Evolutionary conservation across 2,888 invertebrate genomes (phyloP), one percentile per base, ranked within the genome.

Genomic region (Cheilosia grossa): DNA sequence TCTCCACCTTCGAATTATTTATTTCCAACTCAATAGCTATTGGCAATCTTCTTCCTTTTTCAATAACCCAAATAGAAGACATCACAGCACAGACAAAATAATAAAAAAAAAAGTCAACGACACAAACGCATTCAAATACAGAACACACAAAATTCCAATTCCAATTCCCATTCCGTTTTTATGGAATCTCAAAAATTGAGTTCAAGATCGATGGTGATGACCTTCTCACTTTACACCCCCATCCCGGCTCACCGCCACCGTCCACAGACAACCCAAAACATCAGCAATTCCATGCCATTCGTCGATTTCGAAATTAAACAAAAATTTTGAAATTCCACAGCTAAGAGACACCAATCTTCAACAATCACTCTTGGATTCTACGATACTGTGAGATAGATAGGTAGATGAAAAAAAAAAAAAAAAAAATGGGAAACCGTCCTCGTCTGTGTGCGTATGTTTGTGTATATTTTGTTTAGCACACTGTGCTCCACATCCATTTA

Each of bases 141-240:
- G n/a, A 37, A 59, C 63, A 78, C 27, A 61, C 37, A 40, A 47
- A 61, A 66, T 73, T 54, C 44, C 66, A 82, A 66, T 64, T 63
- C 47, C 70, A 64, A 59, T 70, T 51, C 58, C 72, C 10, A 63
- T 64, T 56, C 49, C 64, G 64, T 54, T 74, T 67, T 56, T 80
- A 80, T 63, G 66, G 75, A 81, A 85, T 77, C 81, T 58, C 85
- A 81, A 81, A 72, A 85, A 81, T 80, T 85, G 73, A 85, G 85
- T 85, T 85, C 85, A 85, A 85, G 85, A 85, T 81, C 85, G 74
- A 77, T 77, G 81, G 44, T 66, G 75, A 74, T 85, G 85, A 81
- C 85, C 85, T 85, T 81, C 78, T 58, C 59, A 49, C 51, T 24
- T 66, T 53, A 24, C 63, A 42, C 69, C 42, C 40, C 64, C 37